A percentile compares a stretch with the other conserved stretches of the same genome.
Evolutionary conservation across 2,888 invertebrate genomes (phyloP).

Genomic region (Drosophila merina): DNA sequence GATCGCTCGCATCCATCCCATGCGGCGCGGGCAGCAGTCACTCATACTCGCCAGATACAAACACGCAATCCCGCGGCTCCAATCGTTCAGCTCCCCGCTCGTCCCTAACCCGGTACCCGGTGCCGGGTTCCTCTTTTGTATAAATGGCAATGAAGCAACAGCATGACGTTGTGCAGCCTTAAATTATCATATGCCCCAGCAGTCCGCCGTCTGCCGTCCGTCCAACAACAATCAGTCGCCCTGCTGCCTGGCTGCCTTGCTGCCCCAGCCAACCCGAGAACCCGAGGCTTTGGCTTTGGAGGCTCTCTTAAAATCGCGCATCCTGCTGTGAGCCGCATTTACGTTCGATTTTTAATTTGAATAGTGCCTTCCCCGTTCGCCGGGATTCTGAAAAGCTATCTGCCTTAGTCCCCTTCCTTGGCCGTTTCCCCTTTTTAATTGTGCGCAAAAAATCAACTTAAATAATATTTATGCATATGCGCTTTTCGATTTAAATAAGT

Average conservation of each 20-base stretch:
- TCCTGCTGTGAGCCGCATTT: slow-evolving; percentile 79
- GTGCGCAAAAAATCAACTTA: slow-evolving; percentile 70
- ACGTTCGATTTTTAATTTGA: slow-evolving; percentile 81
- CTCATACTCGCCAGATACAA: slow-evolving; percentile 74
- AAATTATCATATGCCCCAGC: slow-evolving; percentile 76
- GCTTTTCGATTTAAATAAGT: slow-evolving; percentile 74
- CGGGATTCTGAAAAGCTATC: too few relatives aligned
- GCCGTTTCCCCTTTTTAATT: slow-evolving; percentile 63
- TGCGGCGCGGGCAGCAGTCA: slow-evolving; percentile 70
- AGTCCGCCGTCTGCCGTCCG: slow-evolving; percentile 36
- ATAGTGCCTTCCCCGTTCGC: slow-evolving; percentile 54
- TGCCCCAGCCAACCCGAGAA: slow-evolving; percentile 15
- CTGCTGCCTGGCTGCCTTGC: slow-evolving; percentile 6
- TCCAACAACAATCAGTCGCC: slow-evolving; percentile 59
- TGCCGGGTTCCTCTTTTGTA: slow-evolving; percentile 52
- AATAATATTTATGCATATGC: slow-evolving; percentile 78
- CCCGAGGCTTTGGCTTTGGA: slow-evolving; percentile 32
- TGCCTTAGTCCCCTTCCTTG: too few relatives aligned
- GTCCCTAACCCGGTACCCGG: neutral
- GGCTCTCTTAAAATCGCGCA: slow-evolving; percentile 53
- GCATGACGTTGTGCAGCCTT: slow-evolving; percentile 81
- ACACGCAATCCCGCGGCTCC: slow-evolving; percentile 69
- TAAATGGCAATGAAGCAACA: slow-evolving; percentile 79
- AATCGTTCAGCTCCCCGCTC: slow-evolving; percentile 14
- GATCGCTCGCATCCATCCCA: slow-evolving; percentile 36